Evolutionary conservation across 2,888 invertebrate genomes (phyloP).

Genomic region (Aphodius granarius): DNA sequence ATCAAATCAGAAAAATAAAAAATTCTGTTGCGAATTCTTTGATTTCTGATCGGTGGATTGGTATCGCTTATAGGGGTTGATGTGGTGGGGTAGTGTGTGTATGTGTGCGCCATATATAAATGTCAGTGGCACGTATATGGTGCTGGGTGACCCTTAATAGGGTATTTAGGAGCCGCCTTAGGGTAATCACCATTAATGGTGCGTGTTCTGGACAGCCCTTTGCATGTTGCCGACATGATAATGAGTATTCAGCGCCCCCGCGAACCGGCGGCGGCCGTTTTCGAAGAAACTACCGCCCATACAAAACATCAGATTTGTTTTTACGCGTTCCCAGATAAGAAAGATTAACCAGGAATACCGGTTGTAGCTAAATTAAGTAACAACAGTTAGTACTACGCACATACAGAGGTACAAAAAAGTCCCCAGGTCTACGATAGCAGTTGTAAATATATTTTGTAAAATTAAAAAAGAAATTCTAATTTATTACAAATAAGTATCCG

Average conservation of each 20-base stretch:
- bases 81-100: background rate
- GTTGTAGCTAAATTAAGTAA: no score
- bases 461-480: no score
- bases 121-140: slow-evolving; percentile 47
- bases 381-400: no score
- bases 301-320: no score
- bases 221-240: slow-evolving; percentile 53
- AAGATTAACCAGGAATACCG: no score
- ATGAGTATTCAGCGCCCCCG: slow-evolving; percentile 40
- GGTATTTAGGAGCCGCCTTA: slow-evolving; percentile 51
- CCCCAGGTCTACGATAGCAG: no score
- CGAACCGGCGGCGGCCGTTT: background rate
- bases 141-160: slow-evolving; percentile 44
- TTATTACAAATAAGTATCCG: no score
- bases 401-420: no score
- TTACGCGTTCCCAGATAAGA: no score
- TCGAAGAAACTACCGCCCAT: background rate
- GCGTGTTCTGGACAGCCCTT: slow-evolving; percentile 51
- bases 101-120: slow-evolving; percentile 45
- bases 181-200: slow-evolving; percentile 53
- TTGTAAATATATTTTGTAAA: no score
- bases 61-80: background rate
- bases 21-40: background rate
- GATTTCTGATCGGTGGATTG: background rate
- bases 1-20: background rate